Base-by-base conservation (phyloP, 1,140 invertebrate species). In the Pogonomyrmex barbatus region DNA sequence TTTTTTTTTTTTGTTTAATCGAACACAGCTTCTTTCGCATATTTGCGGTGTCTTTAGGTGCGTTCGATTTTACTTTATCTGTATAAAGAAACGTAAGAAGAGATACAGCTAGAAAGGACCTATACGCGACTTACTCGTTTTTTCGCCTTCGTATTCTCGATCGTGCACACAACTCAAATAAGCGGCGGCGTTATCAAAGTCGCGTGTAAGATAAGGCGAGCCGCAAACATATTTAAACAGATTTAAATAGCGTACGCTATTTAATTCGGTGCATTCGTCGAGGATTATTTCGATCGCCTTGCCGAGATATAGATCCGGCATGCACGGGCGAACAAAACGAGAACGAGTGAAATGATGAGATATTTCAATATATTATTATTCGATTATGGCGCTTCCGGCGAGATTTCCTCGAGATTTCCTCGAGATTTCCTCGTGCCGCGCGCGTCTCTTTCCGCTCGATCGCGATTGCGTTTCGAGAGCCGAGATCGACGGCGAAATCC, bases 241-340 rank as follows among this genome's bases (percentile, higher is more conserved):
- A 50, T 63, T n/a, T 24, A 58, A 62, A 71, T 6, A 30, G 30
- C 33, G 30, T 2, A 30, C 14, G 10, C 36, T 5, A n/a, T n/a
- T 56, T 56, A 58, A 58, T 58, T 54, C 52, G 71, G 17, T 73
- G 36, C 33, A 30, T 52, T 24, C 24, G 42, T 76, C 54, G 39
- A 47, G 17, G n/a, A 17, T 62, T 45, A 30, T 60, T 30, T 76
- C 24, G 39, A 75, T 71, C 45, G 17, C 0, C 14, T 33, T 12
- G 47, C 24, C 30, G 30, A 52, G 24, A 17, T 17, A 17, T 17
- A 39, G 62, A 63, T 39, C 14, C 60, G 14, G 60, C 2, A 36
- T 36, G 33, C 5, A 36, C 62, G 62, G 2, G n/a, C 4, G 12
- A 36, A 17, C 24, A 8, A 50, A 2, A 17, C 8, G 30, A 24